Conservation (phyloP, 2,888 invertebrate genomes). For the Yponomeuta malinellus region DNA sequence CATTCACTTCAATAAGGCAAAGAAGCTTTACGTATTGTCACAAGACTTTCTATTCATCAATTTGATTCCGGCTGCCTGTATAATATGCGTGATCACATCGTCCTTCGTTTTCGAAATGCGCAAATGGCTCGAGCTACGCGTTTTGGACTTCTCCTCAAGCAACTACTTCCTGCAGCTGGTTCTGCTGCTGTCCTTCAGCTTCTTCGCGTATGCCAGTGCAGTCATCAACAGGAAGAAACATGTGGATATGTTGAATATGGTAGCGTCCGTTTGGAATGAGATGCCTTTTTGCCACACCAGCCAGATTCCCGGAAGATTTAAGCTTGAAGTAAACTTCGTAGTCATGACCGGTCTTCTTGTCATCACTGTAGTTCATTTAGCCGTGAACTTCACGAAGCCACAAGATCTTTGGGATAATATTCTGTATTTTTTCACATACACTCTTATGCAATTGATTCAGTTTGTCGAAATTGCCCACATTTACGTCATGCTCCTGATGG, state of each 20-base stretch:
- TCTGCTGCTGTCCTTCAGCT: slow-evolving; percentile 31
- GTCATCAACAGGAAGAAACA: slow-evolving; percentile 41
- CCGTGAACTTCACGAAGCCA: slow-evolving; percentile 41
- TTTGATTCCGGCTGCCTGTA: slow-evolving; percentile 35
- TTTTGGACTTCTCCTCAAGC: slow-evolving; percentile 31
- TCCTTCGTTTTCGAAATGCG: slow-evolving; percentile 42
- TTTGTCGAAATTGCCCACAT: slow-evolving; percentile 42
- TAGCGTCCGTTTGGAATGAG: slow-evolving; percentile 34
- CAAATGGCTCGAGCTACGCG: slow-evolving; percentile 32
- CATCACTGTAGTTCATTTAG: slow-evolving; percentile 32
- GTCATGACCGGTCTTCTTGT: slow-evolving; percentile 28
- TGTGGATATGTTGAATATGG: slow-evolving; percentile 43
- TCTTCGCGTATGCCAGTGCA: slow-evolving; percentile 38
- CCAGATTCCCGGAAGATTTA: slow-evolving; percentile 30
- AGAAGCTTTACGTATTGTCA: slow-evolving; percentile 31
- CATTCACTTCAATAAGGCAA: slow-evolving; percentile 30
- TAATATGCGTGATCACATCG: slow-evolving; percentile 31
- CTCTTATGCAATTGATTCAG: slow-evolving; percentile 52
- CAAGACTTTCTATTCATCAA: slow-evolving; percentile 49
- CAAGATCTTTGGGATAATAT: slow-evolving; percentile 46
- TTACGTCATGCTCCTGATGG: slow-evolving; percentile 40
- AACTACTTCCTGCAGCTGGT: slow-evolving; percentile 52
- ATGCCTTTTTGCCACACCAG: slow-evolving; percentile 29
- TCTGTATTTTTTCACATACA: slow-evolving; percentile 36
- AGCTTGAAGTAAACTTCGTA: slow-evolving; percentile 33